Evolutionary conservation across 2,888 invertebrate genomes (phyloP), one percentile per base, ranked within the genome.

Genomic region (Tetramorium bicarinatum): DNA sequence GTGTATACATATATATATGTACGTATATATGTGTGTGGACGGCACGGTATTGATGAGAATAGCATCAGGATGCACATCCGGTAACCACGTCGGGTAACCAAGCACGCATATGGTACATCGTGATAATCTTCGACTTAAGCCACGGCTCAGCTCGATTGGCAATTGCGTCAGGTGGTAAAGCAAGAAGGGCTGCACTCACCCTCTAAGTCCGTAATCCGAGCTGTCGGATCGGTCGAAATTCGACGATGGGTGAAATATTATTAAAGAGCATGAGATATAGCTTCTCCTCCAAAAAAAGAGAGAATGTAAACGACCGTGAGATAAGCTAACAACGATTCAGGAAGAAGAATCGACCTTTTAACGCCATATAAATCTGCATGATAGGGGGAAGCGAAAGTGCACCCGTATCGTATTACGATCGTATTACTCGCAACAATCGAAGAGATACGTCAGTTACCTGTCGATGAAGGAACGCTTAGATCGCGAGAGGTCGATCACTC

Each of bases 181-280:
- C 85, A 85, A 89, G 86, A 88, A 81, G 79, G 74, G 66, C 9
- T 83, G 59, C 62, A 49, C 21, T 13, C 41, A 34, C 18, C 34
- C 49, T 54, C 66, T 79, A 84, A 82, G 84, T 85, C 61, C 44
- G 59, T 87, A 88, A 89, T 89, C 83, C 84, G 9, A 59, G 47
- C 64, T 56, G 67, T 71, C 18, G 71, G 64, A 80, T 86, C 82
- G 83, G 64, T 77, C 59, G 83, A 75, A 87, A 85, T 90, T 88
- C 83, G 87, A 87, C 82, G 81, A 52, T 80, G 83, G 87, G 79
- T 91, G 85, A 91, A 90, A 87, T 88, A 89, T 88, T 88, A 89
- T 91, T 86, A 85, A 88, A 71, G 84, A 59, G 3, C 49, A 79
- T 85, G 83, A 90, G 82, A 89, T 87, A 87, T 84, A 82, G 66